Evolutionary conservation across 2,113 vertebrate species (phyloP), one percentile per base, ranked within the genome.

Genomic region (Pseudopodoces humilis): DNA sequence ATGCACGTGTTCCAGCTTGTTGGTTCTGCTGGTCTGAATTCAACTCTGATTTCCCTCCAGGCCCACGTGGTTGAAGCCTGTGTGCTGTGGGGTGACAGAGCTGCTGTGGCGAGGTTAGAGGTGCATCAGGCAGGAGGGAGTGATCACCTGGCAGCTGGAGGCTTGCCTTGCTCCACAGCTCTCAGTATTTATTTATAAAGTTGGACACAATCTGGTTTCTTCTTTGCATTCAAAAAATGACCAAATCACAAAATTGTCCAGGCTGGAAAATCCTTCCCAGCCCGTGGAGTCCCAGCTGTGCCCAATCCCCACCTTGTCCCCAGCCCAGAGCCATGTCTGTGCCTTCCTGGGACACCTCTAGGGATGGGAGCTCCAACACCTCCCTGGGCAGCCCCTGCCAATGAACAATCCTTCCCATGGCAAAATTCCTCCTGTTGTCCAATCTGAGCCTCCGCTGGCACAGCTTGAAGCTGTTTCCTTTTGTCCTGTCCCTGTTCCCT

Each of bases 391-490:
- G 49, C 30, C 11, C 49, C 15, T 79, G 0, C 41, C 49, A 41
- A 6, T n/a, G 47, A n/a, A 7, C 19, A 24, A 1, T 7, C 7
- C 20, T 25, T 25, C 35, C 49, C 25, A 27, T 11, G 23, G 0
- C 0, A 7, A 18, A 75, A 82, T 39, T 88, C 28, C 53, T 74
- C 0, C 44, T 74, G 18, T 0, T 50, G 18, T 19, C 31, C 43
- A 3, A 0, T 4, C 25, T 47, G n/a, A 13, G 0, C 23, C 33
- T 53, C 4, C 23, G 19, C 50, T 49, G 25, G 24, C 16, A 2
- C 41, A 56, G 25, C 30, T 0, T 49, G 49, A 56, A 8, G 30
- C 37, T 2, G 2, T 80, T 49, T 1, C 21, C 35, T 10, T 11
- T 43, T 0, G 0, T 41, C 49, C 85, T 41, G 17, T 55, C 49